Evolutionary conservation across 2,113 vertebrate species (phyloP).

Genomic region (Microcebus lehilahytsara): DNA sequence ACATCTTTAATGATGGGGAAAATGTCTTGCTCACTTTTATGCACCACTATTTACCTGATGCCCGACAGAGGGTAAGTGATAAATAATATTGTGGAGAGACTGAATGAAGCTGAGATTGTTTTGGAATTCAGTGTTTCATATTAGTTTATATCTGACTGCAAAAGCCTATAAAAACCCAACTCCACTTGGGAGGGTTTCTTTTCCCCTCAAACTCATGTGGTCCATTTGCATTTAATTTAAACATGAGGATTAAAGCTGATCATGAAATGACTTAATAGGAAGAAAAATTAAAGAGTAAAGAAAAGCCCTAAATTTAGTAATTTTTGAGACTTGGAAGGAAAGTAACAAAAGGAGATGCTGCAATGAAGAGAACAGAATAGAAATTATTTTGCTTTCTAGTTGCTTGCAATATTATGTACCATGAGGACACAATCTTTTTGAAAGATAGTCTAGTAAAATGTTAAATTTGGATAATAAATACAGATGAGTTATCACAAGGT

Average conservation of each 20-base stretch:
- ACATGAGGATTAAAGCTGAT: background rate
- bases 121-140: background rate
- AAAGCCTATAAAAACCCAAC: background rate
- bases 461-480: constrained; percentile 56
- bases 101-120: background rate
- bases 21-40: background rate
- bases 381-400: background rate
- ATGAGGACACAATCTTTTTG: background rate
- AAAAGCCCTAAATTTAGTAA: background rate
- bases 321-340: background rate
- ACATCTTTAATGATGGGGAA: background rate
- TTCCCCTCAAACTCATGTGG: background rate
- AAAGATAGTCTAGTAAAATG: constrained; percentile 41
- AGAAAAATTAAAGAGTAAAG: background rate
- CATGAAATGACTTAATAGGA: background rate
- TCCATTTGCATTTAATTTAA: background rate
- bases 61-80: background rate
- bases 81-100: background rate
- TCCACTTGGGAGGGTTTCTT: background rate
- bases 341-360: background rate
- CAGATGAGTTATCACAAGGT: constrained; percentile 2
- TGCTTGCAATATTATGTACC: constrained; percentile 1
- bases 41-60: background rate
- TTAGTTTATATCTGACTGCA: background rate
- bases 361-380: background rate